Conservation (phyloP, 2,113 vertebrate species). For the Hassar affinis region DNA sequence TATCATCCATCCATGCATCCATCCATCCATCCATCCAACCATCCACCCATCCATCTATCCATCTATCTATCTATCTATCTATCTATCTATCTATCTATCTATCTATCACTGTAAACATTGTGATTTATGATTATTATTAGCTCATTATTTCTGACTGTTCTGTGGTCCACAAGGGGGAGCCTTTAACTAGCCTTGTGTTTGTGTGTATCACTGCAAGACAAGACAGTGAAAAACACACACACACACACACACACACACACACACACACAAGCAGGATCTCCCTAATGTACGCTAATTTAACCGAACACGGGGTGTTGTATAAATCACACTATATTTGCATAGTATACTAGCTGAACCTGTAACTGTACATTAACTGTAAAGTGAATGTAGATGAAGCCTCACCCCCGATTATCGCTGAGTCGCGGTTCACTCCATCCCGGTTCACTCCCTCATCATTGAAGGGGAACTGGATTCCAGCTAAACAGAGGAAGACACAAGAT, state of each 20-base stretch:
- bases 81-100: no score
- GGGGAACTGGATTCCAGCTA: slow-evolving; percentile 81
- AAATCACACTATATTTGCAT: neutral
- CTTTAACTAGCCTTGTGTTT: neutral
- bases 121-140: no score
- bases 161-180: neutral
- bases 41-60: no score
- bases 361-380: no score
- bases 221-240: no score
- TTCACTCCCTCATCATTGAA: slow-evolving; percentile 82
- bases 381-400: neutral
- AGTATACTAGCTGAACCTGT: no score
- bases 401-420: slow-evolving; percentile 95
- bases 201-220: neutral
- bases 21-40: no score
- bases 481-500: slow-evolving; percentile 18
- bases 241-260: slow-evolving; percentile 9
- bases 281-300: neutral
- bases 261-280: neutral
- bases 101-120: no score
- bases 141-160: neutral
- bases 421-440: slow-evolving; percentile 83
- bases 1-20: no score
- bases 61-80: no score
- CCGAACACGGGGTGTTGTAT: neutral